Evolutionary conservation across 2,797 vertebrate genomes (phyloP), one percentile per base, ranked within the genome.

Genomic region (Sardinella longiceps): DNA sequence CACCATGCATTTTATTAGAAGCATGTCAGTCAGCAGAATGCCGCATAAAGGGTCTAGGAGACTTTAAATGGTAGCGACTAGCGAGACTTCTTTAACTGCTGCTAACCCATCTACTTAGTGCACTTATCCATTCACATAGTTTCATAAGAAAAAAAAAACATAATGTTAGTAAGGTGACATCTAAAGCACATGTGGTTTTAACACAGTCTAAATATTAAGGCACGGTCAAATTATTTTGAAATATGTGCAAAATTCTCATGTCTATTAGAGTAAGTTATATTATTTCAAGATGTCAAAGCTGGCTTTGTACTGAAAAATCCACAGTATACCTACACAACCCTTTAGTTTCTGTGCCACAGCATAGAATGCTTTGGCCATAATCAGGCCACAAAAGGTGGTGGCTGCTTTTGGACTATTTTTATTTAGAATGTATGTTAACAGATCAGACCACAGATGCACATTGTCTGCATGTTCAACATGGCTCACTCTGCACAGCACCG

Each of bases 1-100:
- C 85, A 85, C 90, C 92, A 93, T 94, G 92, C 93, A 92, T 89
- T 85, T 90, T 83, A 60, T 80, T 77, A 88, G 86, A 91, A 87
- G 25, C 90, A 92, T 88, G 90, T 91, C 70, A 9, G 70, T 77
- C 7, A 77, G 70, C 37, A 77, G 33, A 77, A 77, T 77, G 70
- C n/a, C 15, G 33, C 70, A 39, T 39, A 43, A 77, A 77, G 15
- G 15, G 56, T 60, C 56, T 60, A 60, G 6, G 1, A 6, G 56
- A 60, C 70, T 77, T 39, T 37, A 25, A 77, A 1, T 48, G 46
- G 46, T 7, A 45, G 2, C 7, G 66, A n/a, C n/a, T 39, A 43
- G 20, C 63, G 33, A 18, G 33, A 43, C 39, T 20, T 1, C 33
- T 77, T 20, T 37, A 43, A 43, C 15, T 43, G 18, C 5, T 43